These are phyloP conservation scores for Gallinago nigripennis DNA, from an alignment of 2,797 vertebrate genomes.

Conservation along the genomic window DNA sequence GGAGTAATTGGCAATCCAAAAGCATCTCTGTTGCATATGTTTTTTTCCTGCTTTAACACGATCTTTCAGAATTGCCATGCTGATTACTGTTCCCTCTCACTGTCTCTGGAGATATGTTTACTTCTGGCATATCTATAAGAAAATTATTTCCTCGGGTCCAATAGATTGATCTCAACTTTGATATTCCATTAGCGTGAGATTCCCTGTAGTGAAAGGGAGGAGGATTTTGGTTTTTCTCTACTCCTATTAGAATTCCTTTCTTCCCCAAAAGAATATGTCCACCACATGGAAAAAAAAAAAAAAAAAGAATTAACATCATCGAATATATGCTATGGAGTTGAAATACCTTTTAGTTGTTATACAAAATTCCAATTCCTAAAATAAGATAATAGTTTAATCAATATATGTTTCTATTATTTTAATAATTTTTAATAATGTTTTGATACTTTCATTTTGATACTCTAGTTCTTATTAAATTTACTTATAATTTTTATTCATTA, in stretches of 20 bases:
- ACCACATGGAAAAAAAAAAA: background rate
- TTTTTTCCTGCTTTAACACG: background rate
- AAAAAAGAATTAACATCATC: background rate
- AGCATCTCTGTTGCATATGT: background rate
- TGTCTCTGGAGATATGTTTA: background rate
- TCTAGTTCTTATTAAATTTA: background rate
- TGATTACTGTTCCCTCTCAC: background rate
- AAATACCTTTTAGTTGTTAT: background rate
- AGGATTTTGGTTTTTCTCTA: background rate
- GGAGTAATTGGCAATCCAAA: background rate
- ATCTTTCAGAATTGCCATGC: background rate
- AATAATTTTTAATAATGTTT: background rate
- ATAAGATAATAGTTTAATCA: background rate
- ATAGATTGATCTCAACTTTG: conserved; percentile 14
- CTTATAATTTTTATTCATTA: background rate
- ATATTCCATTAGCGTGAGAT: conserved; percentile 27
- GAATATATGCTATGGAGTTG: background rate
- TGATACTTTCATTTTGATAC: background rate
- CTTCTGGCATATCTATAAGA: background rate
- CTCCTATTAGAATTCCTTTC: background rate
- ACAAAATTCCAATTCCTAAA: background rate
- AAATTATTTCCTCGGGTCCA: conserved; percentile 7
- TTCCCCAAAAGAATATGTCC: background rate
- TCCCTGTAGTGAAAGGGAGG: background rate
- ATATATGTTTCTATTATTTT: background rate